Percentiles rank a stretch among this genome's conserved stretches.
These are phyloP conservation scores for Ibidorhyncha struthersii DNA, from an alignment of 2,113 vertebrate genomes.

Conservation along the genomic window DNA sequence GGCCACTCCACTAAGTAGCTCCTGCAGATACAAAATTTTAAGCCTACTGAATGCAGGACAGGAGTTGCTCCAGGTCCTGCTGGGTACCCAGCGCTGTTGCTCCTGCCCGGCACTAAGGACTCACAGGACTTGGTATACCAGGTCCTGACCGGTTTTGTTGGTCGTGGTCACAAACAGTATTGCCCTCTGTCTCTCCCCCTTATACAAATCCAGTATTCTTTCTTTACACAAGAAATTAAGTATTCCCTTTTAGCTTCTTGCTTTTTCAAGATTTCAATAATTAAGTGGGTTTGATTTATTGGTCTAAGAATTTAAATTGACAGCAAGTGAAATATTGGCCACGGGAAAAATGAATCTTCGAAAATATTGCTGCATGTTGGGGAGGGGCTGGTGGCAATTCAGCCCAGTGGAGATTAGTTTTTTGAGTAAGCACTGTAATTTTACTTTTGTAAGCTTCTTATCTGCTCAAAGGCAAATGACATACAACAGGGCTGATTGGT, in stretches of 20 bases:
- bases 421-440: constrained; percentile 12
- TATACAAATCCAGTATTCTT: not conserved
- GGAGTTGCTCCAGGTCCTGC: not conserved
- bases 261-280: not conserved
- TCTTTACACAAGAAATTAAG: not conserved
- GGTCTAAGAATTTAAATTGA: not conserved
- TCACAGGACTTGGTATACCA: not conserved
- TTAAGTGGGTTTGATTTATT: not conserved
- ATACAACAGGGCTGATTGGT: not conserved
- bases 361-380: not conserved
- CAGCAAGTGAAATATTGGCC: not conserved
- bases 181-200: not conserved
- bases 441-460: constrained; percentile 51
- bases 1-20: not conserved
- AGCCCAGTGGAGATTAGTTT: not conserved
- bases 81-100: accelerated
- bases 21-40: not conserved
- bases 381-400: not conserved
- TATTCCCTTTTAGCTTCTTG: not conserved
- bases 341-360: not conserved
- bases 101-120: not conserved
- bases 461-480: constrained; percentile 10
- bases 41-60: not conserved
- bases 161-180: not conserved
- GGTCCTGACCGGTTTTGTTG: not conserved